Percentiles rank a stretch among this genome's conserved stretches.
Evolutionary conservation across 2,113 vertebrate genomes (phyloP).

Genomic region (Pseudopipra pipra): DNA sequence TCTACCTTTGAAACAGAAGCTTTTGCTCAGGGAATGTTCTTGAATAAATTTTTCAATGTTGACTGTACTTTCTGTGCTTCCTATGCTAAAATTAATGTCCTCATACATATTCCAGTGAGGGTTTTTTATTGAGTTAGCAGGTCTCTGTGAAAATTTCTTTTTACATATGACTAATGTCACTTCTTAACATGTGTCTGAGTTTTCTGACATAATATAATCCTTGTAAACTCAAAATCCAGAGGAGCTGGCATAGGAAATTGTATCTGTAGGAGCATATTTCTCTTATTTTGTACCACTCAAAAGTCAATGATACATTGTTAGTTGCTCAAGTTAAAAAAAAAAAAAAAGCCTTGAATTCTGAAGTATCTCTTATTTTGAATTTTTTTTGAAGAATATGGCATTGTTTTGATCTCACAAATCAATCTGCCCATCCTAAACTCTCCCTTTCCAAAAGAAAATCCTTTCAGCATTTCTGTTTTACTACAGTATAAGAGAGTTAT

Average conservation of each 20-base stretch:
- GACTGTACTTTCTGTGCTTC: constrained; percentile 45
- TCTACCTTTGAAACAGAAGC: constrained; percentile 30
- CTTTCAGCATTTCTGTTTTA: neutral
- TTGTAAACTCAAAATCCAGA: constrained; percentile 1
- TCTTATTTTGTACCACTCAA: neutral
- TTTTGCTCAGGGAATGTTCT: constrained; percentile 11
- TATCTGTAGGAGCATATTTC: neutral
- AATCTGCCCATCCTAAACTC: neutral
- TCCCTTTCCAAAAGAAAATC: neutral
- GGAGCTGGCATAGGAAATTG: neutral
- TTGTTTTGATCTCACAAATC: neutral
- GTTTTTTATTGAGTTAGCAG: neutral
- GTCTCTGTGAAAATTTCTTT: neutral
- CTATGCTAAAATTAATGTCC: constrained; percentile 3
- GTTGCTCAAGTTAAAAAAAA: neutral
- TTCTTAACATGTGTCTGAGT: neutral
- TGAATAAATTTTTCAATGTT: constrained; percentile 34
- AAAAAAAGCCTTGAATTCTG: neutral
- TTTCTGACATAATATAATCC: neutral
- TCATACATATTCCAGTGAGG: neutral
- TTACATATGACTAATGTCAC: neutral
- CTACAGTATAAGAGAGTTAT: neutral
- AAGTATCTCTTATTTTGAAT: neutral
- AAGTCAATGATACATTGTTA: neutral
- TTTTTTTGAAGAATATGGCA: neutral